Base-by-base conservation (phyloP, 92 coral and sea anemone genomes). In the Scolanthus callimorphus region DNA sequence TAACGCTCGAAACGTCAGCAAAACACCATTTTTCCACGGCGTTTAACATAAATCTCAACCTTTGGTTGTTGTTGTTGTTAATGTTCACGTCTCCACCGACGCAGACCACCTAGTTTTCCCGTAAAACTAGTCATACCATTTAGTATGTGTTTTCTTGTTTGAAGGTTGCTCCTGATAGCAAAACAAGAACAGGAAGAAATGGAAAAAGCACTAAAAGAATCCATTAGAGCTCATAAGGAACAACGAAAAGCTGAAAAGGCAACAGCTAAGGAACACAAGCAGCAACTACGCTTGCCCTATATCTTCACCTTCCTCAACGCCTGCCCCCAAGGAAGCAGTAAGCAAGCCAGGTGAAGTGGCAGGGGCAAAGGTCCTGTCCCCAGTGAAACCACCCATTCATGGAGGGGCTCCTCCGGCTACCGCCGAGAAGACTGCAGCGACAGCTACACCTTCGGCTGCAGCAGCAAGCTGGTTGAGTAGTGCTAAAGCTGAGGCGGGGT, bases 391-490 rank as follows among this genome's bases (percentile, higher is more conserved):
- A 44, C 41, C 41, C 8, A 15, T 15, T 34, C 6, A 6, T 57
- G 17, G 9, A 10, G 3, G n/a, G n/a, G n/a, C n/a, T n/a, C n/a
- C n/a, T n/a, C 52, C 52, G 4, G 19, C 52, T 22, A n/a, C n/a
- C n/a, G n/a, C n/a, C n/a, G n/a, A n/a, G n/a, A n/a, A n/a, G n/a
- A n/a, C n/a, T n/a, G n/a, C n/a, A 12, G 66, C 27, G 3, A 20
- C 82, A 1, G 26, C 50, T 19, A 62, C 86, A 1, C 76, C 96
- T 2, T 70, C 90, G 22, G 94, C 81, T 46, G 99, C 99, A 22
- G 99, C 99, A 1, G 89, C 83, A 9, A 83, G 68, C 59, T 94
- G 99, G 99, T 27, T 94, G 37, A 67, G 78, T 26, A 84, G 90
- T 74, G 99, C 99, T 27, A 88, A 74, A 63, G 96, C 81, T 34